phyloP scores from a whole-genome alignment of 2,113 vertebrate genomes.

The Callionymus lyra region DNA sequence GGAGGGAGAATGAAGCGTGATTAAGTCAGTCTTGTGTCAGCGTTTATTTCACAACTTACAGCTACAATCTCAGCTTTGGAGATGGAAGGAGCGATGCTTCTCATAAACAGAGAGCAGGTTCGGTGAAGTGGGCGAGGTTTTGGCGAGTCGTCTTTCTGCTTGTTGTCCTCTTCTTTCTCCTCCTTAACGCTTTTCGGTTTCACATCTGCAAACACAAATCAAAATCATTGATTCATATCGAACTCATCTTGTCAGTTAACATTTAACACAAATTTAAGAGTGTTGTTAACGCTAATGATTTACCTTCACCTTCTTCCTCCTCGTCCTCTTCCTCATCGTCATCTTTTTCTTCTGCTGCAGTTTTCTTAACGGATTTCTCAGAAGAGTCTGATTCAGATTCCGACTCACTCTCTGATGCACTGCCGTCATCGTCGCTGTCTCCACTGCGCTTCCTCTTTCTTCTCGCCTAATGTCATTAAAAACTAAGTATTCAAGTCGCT shows the following conservation, averaged over 20 bases:
- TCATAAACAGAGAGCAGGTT: constrained; percentile 86
- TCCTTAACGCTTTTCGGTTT: constrained; percentile 47
- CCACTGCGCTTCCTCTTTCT: constrained; percentile 79
- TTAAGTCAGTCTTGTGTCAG: too few species aligned
- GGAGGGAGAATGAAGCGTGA: neutral
- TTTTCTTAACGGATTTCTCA: constrained; percentile 66
- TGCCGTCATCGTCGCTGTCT: constrained; percentile 80
- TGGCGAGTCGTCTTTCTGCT: constrained; percentile 69
- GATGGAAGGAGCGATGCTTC: constrained; percentile 84
- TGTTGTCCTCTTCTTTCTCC: constrained; percentile 66
- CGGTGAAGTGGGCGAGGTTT: constrained; percentile 81
- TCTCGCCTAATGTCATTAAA: constrained; percentile 50
- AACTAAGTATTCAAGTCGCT: neutral
- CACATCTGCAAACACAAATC: constrained; percentile 27
- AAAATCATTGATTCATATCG: neutral
- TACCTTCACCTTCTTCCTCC: constrained; percentile 40
- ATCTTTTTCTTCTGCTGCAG: constrained; percentile 51
- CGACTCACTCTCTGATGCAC: constrained; percentile 75
- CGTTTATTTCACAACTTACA: constrained; percentile 59
- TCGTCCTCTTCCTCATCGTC: constrained; percentile 38
- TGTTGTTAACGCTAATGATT: neutral
- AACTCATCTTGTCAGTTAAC: too few species aligned
- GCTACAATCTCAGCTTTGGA: constrained; percentile 83
- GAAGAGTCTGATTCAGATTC: constrained; percentile 70
- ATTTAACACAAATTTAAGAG: neutral